Evolutionary conservation across 2,888 invertebrate species (phyloP).

Genomic region (Acrocera orbiculus): DNA sequence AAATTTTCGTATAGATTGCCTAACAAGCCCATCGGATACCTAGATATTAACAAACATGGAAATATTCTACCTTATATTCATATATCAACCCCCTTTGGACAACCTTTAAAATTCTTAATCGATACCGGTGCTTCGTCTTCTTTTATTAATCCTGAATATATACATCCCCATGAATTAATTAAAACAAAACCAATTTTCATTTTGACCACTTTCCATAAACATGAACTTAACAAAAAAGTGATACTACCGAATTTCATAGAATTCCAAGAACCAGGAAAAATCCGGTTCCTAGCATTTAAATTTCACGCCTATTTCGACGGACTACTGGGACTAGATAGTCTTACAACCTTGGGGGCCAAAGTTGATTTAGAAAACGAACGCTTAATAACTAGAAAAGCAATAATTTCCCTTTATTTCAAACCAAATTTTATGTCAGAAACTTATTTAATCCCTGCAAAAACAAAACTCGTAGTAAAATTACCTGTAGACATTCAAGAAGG

Average conservation of each 20-base stretch:
- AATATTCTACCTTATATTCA: too few relatives aligned
- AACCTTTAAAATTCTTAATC: too few relatives aligned
- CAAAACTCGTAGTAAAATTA: neutral
- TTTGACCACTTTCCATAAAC: neutral
- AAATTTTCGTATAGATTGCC: too few relatives aligned
- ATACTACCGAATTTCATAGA: too few relatives aligned
- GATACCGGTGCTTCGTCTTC: too few relatives aligned
- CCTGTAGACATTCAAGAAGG: too few relatives aligned
- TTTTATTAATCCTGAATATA: neutral
- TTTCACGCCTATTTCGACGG: slow-evolving; percentile 2
- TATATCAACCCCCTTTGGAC: too few relatives aligned
- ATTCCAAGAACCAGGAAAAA: too few relatives aligned
- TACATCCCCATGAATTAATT: neutral
- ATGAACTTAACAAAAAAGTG: neutral
- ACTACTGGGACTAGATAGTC: neutral
- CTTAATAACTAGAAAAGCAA: slow-evolving; percentile 1
- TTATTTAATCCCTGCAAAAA: neutral
- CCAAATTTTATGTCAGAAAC: neutral
- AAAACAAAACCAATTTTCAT: neutral
- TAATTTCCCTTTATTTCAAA: slow-evolving; percentile 1
- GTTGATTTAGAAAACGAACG: neutral
- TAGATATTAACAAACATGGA: neutral
- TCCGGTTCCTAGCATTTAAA: too few relatives aligned
- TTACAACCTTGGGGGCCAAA: too few relatives aligned
- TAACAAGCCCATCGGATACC: neutral